These are phyloP conservation scores for Temnothorax curvispinosus DNA, from an alignment of 1,140 invertebrate species.

Conservation along the genomic window DNA sequence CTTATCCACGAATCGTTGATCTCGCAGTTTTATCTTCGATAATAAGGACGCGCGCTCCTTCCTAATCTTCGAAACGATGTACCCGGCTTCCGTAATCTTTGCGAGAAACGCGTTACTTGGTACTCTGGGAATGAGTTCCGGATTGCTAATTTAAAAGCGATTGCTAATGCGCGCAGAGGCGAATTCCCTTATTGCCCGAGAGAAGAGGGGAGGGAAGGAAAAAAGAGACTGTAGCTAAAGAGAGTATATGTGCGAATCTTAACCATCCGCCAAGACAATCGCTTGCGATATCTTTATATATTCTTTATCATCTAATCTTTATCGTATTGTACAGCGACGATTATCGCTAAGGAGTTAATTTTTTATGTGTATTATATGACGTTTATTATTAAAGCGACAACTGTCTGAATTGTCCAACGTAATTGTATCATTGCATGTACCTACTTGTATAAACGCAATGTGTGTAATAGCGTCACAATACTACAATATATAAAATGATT, in stretches of 20 bases:
- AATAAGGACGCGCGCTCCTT: not conserved
- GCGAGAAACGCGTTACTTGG: slow-evolving; percentile 25
- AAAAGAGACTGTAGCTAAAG: not conserved
- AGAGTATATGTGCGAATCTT: too few relatives aligned
- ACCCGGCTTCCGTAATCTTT: slow-evolving; percentile 4
- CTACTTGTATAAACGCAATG: not conserved
- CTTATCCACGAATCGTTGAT: not conserved
- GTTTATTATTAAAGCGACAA: not conserved
- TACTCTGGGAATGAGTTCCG: slow-evolving; percentile 48
- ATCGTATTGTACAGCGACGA: too few relatives aligned
- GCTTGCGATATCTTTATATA: too few relatives aligned
- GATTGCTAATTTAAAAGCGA: slow-evolving; percentile 53
- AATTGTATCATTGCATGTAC: not conserved
- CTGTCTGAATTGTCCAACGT: not conserved
- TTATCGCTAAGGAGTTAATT: too few relatives aligned
- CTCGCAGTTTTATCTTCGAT: not conserved
- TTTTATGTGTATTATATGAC: too few relatives aligned
- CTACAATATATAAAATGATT: not conserved
- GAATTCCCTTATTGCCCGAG: slow-evolving; percentile 1
- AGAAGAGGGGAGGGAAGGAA: too few relatives aligned
- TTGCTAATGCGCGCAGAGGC: not conserved
- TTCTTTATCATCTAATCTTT: too few relatives aligned
- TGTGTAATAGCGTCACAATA: not conserved
- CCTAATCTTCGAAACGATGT: not conserved
- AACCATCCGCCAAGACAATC: too few relatives aligned